Percentiles rank a stretch among this genome's conserved stretches.
Conservation (phyloP, 2,888 invertebrate genomes). For the Lagria hirta region DNA sequence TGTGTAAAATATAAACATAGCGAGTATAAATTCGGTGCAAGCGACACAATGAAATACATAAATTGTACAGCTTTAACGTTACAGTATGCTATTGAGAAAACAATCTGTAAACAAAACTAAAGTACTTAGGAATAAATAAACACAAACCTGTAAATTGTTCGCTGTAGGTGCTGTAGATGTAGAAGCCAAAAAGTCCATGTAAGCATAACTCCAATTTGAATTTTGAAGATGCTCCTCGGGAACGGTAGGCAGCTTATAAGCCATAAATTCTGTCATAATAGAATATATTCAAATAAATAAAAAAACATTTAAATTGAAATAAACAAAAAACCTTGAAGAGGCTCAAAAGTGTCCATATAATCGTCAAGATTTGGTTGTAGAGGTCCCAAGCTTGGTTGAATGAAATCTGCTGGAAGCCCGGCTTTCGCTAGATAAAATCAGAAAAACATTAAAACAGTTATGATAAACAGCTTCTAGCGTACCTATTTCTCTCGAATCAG, state of each 20-base stretch:
- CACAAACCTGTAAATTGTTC: constrained; percentile 3
- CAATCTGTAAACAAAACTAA: too few species aligned
- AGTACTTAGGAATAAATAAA: too few species aligned
- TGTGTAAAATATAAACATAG: too few species aligned
- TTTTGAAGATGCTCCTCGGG: constrained; percentile 58
- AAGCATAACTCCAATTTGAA: constrained; percentile 42
- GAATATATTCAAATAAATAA: constrained; percentile 20
- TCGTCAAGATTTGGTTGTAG: constrained; percentile 96
- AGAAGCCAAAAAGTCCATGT: constrained; percentile 36
- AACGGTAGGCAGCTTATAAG: constrained; percentile 61
- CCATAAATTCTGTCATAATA: constrained; percentile 57
- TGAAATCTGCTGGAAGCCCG: constrained; percentile 91
- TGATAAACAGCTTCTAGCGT: too few species aligned
- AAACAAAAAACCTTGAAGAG: constrained; percentile 38
- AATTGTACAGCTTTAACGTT: too few species aligned
- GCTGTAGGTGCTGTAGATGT: constrained; percentile 1
- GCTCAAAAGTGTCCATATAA: constrained; percentile 89
- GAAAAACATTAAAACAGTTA: constrained; percentile 11
- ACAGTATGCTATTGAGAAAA: too few species aligned
- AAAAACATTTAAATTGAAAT: constrained; percentile 16
- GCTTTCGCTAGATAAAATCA: constrained; percentile 68
- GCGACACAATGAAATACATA: too few species aligned
- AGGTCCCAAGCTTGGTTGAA: constrained; percentile 96
- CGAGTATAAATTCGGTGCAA: too few species aligned
- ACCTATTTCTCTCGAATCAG: constrained; percentile 96